These are phyloP conservation scores for Trachymyrmex septentrionalis DNA, from an alignment of 1,140 invertebrate species.

Conservation along the genomic window DNA sequence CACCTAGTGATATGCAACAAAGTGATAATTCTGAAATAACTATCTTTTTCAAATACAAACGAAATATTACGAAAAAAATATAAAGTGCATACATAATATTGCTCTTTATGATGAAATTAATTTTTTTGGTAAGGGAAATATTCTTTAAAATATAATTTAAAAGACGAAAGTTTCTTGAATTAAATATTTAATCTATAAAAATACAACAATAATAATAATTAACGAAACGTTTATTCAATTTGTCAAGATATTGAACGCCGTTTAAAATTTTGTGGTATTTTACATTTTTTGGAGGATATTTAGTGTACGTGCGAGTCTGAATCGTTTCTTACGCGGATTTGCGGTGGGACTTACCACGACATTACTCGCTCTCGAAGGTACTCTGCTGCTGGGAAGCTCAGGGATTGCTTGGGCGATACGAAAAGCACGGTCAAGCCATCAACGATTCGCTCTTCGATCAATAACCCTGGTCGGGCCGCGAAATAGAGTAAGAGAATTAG, in stretches of 20 bases:
- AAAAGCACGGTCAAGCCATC: conserved; percentile 83
- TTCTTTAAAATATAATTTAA: neutral
- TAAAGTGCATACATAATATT: neutral
- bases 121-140: neutral
- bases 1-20: conserved; percentile 76
- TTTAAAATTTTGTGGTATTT: neutral
- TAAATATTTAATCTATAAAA: neutral
- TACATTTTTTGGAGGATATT: neutral
- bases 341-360: conserved; percentile 76
- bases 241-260: neutral
- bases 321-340: conserved; percentile 25
- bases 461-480: conserved; percentile 88
- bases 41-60: neutral
- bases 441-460: conserved; percentile 84
- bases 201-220: neutral
- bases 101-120: neutral
- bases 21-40: neutral
- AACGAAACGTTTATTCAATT: neutral
- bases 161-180: neutral
- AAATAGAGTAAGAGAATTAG: conserved; percentile 90
- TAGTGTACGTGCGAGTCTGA: neutral
- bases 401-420: conserved; percentile 88
- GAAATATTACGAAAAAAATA: neutral
- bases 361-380: conserved; percentile 88
- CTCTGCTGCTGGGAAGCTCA: conserved; percentile 90